phyloP scores from a whole-genome alignment of 2,113 vertebrate species.

The Hippocampus abdominalis region DNA sequence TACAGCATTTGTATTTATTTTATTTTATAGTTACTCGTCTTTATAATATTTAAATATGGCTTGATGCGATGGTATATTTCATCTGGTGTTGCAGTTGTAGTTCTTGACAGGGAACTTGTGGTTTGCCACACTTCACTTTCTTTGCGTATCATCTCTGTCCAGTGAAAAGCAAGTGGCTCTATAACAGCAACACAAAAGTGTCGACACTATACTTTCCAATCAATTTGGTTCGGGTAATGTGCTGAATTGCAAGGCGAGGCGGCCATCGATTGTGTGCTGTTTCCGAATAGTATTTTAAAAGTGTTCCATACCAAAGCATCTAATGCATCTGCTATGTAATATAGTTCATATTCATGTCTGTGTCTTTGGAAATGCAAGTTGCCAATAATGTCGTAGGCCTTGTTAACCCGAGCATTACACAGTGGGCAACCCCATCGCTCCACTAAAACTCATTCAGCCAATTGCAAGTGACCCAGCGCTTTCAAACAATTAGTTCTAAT shows the following conservation, averaged over 20 bases:
- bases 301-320: neutral
- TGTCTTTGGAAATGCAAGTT: neutral
- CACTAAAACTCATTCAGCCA: slow-evolving; percentile 16
- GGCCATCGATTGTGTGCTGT: neutral
- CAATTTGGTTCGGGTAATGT: neutral
- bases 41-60: neutral
- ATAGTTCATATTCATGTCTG: neutral
- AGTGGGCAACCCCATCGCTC: slow-evolving; percentile 14
- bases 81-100: neutral
- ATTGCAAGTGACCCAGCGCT: neutral
- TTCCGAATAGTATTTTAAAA: slow-evolving; percentile 7
- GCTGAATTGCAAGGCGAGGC: neutral
- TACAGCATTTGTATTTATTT: neutral
- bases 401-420: slow-evolving; percentile 12
- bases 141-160: neutral
- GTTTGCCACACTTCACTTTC: neutral
- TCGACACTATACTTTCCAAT: neutral
- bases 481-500: slow-evolving; percentile 10
- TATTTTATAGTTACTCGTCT: too few species aligned
- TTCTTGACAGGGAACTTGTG: neutral
- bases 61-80: neutral
- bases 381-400: slow-evolving; percentile 14
- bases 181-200: neutral
- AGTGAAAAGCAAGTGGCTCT: neutral
- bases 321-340: neutral